These are phyloP conservation scores for Drosophila neonasuta DNA, from an alignment of 2,888 invertebrate species.

Conservation along the genomic window DNA sequence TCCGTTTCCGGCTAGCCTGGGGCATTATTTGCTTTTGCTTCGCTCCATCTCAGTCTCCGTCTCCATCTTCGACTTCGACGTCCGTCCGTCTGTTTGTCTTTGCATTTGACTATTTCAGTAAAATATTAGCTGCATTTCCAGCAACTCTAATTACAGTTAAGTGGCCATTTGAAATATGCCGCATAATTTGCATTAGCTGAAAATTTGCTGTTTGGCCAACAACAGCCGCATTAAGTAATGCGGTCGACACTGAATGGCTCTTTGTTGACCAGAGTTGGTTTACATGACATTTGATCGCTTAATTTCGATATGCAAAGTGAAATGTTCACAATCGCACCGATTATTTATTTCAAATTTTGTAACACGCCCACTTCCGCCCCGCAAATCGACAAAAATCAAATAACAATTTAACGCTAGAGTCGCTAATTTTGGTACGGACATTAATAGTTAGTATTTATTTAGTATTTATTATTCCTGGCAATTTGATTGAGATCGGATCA, in stretches of 20 bases:
- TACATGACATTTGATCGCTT: conserved; percentile 44
- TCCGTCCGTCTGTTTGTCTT: conserved; percentile 6
- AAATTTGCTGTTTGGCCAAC: conserved; percentile 41
- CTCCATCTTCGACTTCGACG: conserved; percentile 4
- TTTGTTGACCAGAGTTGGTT: conserved; percentile 5
- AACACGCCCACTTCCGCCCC: too few species aligned
- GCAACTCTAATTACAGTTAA: conserved; percentile 64
- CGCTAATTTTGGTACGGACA: too few species aligned
- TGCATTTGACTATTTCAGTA: conserved; percentile 25
- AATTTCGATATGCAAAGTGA: neutral
- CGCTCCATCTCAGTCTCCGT: neutral
- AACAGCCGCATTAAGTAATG: conserved; percentile 22
- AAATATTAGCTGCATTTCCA: conserved; percentile 57
- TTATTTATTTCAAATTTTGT: too few species aligned
- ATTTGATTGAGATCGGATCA: too few species aligned
- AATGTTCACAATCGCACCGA: too few species aligned
- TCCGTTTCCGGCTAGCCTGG: conserved; percentile 65
- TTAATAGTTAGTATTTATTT: too few species aligned
- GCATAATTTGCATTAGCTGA: conserved; percentile 61
- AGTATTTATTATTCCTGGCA: too few species aligned
- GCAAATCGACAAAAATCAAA: too few species aligned
- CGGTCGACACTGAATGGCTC: conserved; percentile 3
- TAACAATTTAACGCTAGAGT: too few species aligned
- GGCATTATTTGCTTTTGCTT: conserved; percentile 53
- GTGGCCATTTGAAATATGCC: conserved; percentile 53